Evolutionary conservation across 2,888 invertebrate species (phyloP), one percentile per base, ranked within the genome.

Genomic region (Apodemia zela): DNA sequence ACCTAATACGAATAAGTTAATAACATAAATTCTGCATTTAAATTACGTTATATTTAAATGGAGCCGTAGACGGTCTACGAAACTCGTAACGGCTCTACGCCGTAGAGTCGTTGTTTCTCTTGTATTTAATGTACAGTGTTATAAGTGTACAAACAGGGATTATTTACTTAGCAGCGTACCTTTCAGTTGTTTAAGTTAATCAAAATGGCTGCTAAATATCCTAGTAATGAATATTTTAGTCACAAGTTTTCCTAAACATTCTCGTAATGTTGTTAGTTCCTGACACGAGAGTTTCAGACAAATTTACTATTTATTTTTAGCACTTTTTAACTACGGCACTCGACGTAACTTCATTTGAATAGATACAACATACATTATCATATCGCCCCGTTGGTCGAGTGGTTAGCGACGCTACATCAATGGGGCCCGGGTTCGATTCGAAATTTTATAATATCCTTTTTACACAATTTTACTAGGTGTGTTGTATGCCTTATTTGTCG

Each of bases 1-100:
- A 11, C 18, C 11, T 18, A 21, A 49, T 49, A 49, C n/a, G n/a
- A n/a, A n/a, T n/a, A n/a, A n/a, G 0, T 3, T 25, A 25, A 3
- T 25, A 25, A 3, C 2, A 10, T 33, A 11, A 8, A 11, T 21
- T 51, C 18, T 51, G 18, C 51, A 51, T 21, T 21, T 11, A 21
- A 15, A 54, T 54, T 21, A 25, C 4, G 5, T 25, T 25, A 21
- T 21, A 51, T 21, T 25, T 61, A 58, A 51, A 63, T 66, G 62
- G 25, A 13, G 59, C 45, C 29, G 61, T 62, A 59, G 57, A 10
- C 18, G 18, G 17, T 54, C 66, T 62, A 61, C 66, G 66, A 63
- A 63, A 42, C 51, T 65, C 63, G 68, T 68, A 66, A 60, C 61
- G 60, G 42, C 25, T 57, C 67, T 69, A 69, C 68, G 65, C 10